Evolutionary conservation across 2,113 vertebrate species (phyloP).

Genomic region (Australoheros scitulus): DNA sequence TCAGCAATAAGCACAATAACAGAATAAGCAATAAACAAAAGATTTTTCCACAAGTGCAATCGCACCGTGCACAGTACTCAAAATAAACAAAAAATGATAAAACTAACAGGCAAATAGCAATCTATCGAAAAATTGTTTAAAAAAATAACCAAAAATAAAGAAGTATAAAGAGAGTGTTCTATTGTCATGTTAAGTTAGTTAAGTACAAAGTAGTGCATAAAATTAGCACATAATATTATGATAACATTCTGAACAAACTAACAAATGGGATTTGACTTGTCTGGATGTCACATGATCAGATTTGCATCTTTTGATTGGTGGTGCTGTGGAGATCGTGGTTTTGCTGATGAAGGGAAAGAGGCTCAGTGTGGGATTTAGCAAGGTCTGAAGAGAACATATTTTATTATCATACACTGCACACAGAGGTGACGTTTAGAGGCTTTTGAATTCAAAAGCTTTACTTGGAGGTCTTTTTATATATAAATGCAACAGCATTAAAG

Average conservation of each 20-base stretch:
- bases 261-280: neutral
- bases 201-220: neutral
- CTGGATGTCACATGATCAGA: neutral
- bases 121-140: no score
- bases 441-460: neutral
- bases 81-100: no score
- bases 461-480: neutral
- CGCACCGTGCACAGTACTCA: no score
- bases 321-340: neutral
- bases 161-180: neutral
- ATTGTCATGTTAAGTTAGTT: neutral
- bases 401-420: neutral
- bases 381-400: no score
- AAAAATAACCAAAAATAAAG: neutral
- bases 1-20: neutral
- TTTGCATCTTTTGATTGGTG: neutral
- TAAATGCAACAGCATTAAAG: neutral
- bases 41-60: neutral
- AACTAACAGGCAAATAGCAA: no score
- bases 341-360: no score
- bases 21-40: neutral
- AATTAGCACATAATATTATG: neutral
- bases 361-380: no score
- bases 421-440: neutral
- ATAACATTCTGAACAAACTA: neutral